A percentile compares a stretch with the other conserved stretches of the same genome.
phyloP scores from a whole-genome alignment of 2,797 vertebrate species.

The Rhinichthys osculus region DNA sequence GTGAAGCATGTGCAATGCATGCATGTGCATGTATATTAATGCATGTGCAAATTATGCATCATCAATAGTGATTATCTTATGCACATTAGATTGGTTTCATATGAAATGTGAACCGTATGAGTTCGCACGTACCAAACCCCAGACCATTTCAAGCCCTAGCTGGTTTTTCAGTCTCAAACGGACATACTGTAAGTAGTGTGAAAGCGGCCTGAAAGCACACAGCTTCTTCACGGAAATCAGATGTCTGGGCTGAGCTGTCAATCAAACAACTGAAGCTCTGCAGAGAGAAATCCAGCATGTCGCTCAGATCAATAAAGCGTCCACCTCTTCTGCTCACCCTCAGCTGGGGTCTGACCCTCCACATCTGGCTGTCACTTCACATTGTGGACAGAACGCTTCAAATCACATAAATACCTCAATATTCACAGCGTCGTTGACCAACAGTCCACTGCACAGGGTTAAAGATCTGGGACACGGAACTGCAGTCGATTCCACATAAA shows the following conservation, averaged over 20 bases:
- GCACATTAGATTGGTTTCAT: background rate
- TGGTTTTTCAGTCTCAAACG: background rate
- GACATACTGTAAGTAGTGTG: background rate
- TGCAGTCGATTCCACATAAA: background rate
- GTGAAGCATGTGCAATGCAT: too few relatives aligned
- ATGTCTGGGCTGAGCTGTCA: slow-evolving; percentile 19
- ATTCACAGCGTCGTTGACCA: background rate
- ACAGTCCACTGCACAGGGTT: background rate
- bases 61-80: background rate
- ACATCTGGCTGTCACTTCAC: background rate
- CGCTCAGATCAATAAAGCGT: background rate
- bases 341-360: background rate
- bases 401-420: background rate
- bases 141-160: background rate
- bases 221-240: background rate
- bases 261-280: background rate
- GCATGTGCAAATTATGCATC: too few relatives aligned
- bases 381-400: background rate
- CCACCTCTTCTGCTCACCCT: background rate
- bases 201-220: background rate
- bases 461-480: background rate
- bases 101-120: background rate
- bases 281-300: background rate
- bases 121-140: background rate
- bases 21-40: too few relatives aligned